Base-by-base conservation (phyloP, 2,113 vertebrate genomes). In the Grantiella picta region DNA sequence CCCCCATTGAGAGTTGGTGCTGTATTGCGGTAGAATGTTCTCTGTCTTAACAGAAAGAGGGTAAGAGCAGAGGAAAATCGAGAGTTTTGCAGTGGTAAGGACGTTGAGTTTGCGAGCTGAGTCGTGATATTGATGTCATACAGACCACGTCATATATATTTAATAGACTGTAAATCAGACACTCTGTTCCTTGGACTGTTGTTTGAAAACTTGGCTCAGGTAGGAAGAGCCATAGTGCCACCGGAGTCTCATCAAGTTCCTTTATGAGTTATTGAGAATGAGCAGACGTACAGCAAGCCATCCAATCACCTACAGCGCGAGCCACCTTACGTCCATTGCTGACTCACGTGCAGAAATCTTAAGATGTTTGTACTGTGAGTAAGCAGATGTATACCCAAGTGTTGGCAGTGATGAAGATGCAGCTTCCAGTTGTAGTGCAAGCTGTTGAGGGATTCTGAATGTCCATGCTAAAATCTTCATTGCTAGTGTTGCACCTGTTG, bases 291-390 rank as follows among this genome's bases (percentile, higher is more conserved):
- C 6, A 38, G 42, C 33, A 82, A 63, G 23, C 42, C 42, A 42
- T 42, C 42, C 42, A 7, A 71, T 59, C 22, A 8, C 40, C n/a
- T 66, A 6, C 47, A 38, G 0, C n/a, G 33, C 3, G 8, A 77
- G n/a, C 47, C 49, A 11, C 42, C 1, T 1, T 6, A 1, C 7
- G 2, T 10, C 53, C 2, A 0, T 19, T 50, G 45, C 27, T 10
- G 13, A 35, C 29, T 29, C 8, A 6, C 0, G 0, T 38, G 38
- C 42, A 85, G 29, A 20, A 66, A 59, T n/a, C 14, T 45, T 3
- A 9, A 68, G 44, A 2, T 38, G 35, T 78, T 83, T 54, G 54
- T 33, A 6, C 60, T 35, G 25, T 52, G 13, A 44, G 29, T 27
- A 31, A 89, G 52, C 12, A 45, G 61, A 49, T 0, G 0, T 38